A percentile compares a stretch with the other conserved stretches of the same genome.
Evolutionary conservation across 1,140 invertebrate genomes (phyloP).

Genomic region (Dendroctonus ponderosae): DNA sequence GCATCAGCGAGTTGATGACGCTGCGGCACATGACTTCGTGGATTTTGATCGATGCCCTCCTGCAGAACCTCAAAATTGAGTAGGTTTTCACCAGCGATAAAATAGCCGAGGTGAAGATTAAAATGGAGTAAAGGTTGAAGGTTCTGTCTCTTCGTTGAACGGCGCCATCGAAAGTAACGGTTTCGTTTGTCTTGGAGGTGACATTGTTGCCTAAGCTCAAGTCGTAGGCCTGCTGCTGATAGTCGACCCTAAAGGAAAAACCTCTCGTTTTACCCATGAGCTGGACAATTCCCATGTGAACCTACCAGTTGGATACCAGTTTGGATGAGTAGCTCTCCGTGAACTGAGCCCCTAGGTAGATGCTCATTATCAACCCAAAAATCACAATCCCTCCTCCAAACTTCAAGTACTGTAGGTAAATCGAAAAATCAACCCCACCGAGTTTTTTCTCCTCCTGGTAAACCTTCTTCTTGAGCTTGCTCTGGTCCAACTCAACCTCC

Average conservation of each 20-base stretch:
- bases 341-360: constrained; percentile 33
- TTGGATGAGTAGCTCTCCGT: constrained; percentile 35
- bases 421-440: constrained; percentile 35
- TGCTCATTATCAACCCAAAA: constrained; percentile 29
- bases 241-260: constrained; percentile 32
- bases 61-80: constrained; percentile 30
- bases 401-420: constrained; percentile 37
- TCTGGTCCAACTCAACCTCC: constrained; percentile 24
- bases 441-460: constrained; percentile 38
- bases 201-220: constrained; percentile 20
- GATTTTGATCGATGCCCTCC: constrained; percentile 37
- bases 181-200: constrained; percentile 27
- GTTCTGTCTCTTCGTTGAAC: constrained; percentile 13
- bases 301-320: constrained; percentile 39
- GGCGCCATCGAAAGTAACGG: constrained; percentile 15
- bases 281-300: background rate
- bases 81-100: constrained; percentile 32
- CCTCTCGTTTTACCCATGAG: background rate
- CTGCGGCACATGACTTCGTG: constrained; percentile 38
- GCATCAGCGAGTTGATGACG: constrained; percentile 39
- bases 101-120: constrained; percentile 30
- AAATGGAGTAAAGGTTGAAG: constrained; percentile 32
- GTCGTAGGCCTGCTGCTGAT: constrained; percentile 29
- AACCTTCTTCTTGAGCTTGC: constrained; percentile 31
- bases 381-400: constrained; percentile 37